Percentiles rank a stretch among this genome's conserved stretches.
phyloP scores from a whole-genome alignment of 2,888 invertebrate species.

The Sthenelais limicola region DNA sequence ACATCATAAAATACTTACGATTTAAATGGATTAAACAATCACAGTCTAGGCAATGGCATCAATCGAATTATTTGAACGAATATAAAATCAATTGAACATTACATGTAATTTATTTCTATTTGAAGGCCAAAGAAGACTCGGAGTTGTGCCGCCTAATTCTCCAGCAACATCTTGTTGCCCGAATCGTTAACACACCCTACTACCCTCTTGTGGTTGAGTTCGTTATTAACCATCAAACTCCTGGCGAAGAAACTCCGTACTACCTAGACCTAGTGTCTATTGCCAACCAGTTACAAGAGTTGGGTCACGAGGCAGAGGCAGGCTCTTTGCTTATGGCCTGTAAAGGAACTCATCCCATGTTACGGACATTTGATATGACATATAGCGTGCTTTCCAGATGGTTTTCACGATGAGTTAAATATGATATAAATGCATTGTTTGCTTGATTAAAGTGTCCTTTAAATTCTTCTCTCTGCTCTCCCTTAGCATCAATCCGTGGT shows the following conservation, averaged over 20 bases:
- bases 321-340: slow-evolving; percentile 61
- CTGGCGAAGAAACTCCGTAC: slow-evolving; percentile 43
- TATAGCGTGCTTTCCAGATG: slow-evolving; percentile 45
- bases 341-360: slow-evolving; percentile 59
- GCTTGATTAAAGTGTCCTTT: not conserved
- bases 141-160: slow-evolving; percentile 60
- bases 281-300: slow-evolving; percentile 58
- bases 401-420: slow-evolving; percentile 36
- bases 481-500: too few species aligned
- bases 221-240: slow-evolving; percentile 46
- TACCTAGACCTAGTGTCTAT: slow-evolving; percentile 50
- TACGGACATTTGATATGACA: slow-evolving; percentile 65
- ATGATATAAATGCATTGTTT: not conserved
- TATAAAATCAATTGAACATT: too few species aligned
- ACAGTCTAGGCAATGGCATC: too few species aligned
- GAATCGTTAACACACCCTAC: slow-evolving; percentile 57
- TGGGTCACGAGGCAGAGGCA: slow-evolving; percentile 63
- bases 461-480: too few species aligned
- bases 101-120: too few species aligned
- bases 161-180: slow-evolving; percentile 56
- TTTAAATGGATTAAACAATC: too few species aligned
- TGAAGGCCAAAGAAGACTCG: slow-evolving; percentile 38
- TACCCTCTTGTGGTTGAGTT: slow-evolving; percentile 55
- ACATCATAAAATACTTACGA: too few species aligned
- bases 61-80: too few species aligned